Conservation (phyloP, 1,140 invertebrate genomes). For the Trichomalopsis sarcophagae region DNA sequence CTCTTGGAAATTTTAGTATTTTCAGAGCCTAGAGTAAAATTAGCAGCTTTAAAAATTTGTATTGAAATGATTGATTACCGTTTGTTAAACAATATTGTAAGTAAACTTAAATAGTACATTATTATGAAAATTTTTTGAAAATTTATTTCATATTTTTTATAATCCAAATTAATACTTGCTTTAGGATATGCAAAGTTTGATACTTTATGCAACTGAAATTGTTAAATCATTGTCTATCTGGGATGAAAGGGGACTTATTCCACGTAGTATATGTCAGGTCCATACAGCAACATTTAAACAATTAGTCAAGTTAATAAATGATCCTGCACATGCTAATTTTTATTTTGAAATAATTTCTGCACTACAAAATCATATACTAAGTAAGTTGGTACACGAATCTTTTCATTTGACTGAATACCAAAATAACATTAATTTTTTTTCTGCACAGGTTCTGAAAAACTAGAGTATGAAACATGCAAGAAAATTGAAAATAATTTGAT, state of each 20-base stretch:
- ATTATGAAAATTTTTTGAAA: background rate
- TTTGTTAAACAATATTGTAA: slow-evolving; percentile 55
- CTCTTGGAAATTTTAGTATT: slow-evolving; percentile 57
- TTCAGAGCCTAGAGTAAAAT: slow-evolving; percentile 60
- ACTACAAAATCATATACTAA: slow-evolving; percentile 19
- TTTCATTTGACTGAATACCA: background rate
- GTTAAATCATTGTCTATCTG: slow-evolving; percentile 58
- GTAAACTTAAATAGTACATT: background rate
- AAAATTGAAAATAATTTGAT: slow-evolving; percentile 64
- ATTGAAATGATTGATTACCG: slow-evolving; percentile 59
- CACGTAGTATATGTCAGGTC: background rate
- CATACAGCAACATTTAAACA: slow-evolving; percentile 44
- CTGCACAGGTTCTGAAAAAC: slow-evolving; percentile 50
- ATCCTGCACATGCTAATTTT: slow-evolving; percentile 42
- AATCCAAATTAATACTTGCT: slow-evolving; percentile 34
- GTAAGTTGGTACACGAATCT: slow-evolving; percentile 25
- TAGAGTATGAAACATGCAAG: slow-evolving; percentile 57
- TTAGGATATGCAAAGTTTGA: slow-evolving; percentile 55
- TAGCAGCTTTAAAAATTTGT: slow-evolving; percentile 60
- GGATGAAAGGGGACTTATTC: slow-evolving; percentile 51
- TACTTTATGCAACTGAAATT: slow-evolving; percentile 57
- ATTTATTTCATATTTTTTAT: background rate
- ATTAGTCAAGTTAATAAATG: slow-evolving; percentile 32
- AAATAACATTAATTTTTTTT: slow-evolving; percentile 17
- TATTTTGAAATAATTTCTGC: slow-evolving; percentile 48